A percentile compares a stretch with the other conserved stretches of the same genome.
phyloP scores from a whole-genome alignment of 2,797 vertebrate genomes.

The Channa striata region DNA sequence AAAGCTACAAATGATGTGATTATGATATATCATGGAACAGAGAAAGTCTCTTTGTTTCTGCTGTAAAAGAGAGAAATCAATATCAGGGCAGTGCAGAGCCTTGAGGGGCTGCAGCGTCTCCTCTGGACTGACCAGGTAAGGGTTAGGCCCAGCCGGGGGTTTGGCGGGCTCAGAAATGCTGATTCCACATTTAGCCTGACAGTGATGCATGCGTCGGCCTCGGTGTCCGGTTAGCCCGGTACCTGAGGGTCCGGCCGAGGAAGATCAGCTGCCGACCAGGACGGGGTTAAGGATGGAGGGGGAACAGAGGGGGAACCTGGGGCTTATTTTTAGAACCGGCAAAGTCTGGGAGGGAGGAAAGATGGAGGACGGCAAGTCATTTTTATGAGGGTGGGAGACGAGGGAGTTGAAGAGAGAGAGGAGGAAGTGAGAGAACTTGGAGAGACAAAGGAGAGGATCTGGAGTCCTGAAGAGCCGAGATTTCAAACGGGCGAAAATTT shows the following conservation, averaged over 20 bases:
- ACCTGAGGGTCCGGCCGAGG: slow-evolving; percentile 72
- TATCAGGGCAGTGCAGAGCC: slow-evolving; percentile 72
- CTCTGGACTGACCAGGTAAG: slow-evolving; percentile 64
- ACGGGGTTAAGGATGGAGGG: slow-evolving; percentile 55
- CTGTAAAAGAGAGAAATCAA: slow-evolving; percentile 83
- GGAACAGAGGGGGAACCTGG: slow-evolving; percentile 1
- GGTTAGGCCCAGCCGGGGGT: slow-evolving; percentile 57
- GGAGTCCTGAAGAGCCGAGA: not conserved
- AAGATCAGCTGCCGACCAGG: slow-evolving; percentile 76
- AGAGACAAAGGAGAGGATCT: not conserved
- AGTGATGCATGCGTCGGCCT: slow-evolving; percentile 83
- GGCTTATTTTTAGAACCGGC: slow-evolving; percentile 68
- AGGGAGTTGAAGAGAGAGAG: slow-evolving; percentile 36
- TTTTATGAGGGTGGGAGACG: slow-evolving; percentile 33
- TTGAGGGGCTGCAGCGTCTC: slow-evolving; percentile 50
- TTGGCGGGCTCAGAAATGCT: slow-evolving; percentile 80
- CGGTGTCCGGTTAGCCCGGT: slow-evolving; percentile 57
- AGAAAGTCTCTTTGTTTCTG: slow-evolving; percentile 88
- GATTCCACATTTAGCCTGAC: slow-evolving; percentile 84
- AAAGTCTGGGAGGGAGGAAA: slow-evolving; percentile 66
- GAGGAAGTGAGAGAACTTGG: slow-evolving; percentile 10
- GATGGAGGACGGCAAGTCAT: slow-evolving; percentile 53
- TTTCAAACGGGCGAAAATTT: not conserved
- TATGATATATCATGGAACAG: slow-evolving; percentile 90
- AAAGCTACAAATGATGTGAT: slow-evolving; percentile 90